Evolutionary conservation across 2,113 vertebrate species (phyloP).

Genomic region (Euleptes europaea): DNA sequence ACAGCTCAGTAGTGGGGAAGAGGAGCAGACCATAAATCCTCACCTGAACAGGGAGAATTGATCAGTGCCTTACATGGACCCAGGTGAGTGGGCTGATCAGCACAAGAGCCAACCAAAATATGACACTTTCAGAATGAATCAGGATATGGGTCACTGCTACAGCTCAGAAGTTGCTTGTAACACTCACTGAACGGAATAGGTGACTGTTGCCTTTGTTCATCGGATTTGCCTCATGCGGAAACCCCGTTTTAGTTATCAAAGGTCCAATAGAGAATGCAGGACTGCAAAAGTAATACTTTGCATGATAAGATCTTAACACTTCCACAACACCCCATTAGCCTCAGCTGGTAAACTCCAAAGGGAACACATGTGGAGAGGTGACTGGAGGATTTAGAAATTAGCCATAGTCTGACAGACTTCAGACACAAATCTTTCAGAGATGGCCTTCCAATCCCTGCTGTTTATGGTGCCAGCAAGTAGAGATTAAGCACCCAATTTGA

Average conservation of each 20-base stretch:
- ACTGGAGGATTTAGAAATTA: conserved; percentile 31
- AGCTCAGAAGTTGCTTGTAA: neutral
- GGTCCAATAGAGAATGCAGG: neutral
- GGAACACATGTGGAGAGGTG: neutral
- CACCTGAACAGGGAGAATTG: neutral
- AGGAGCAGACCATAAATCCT: neutral
- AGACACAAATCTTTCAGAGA: conserved; percentile 12
- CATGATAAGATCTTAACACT: neutral
- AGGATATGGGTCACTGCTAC: too few relatives aligned
- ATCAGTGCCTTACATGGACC: neutral
- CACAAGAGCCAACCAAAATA: neutral
- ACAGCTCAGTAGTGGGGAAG: neutral
- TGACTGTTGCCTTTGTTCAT: neutral
- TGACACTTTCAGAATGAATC: neutral
- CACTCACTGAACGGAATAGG: neutral
- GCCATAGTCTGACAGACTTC: conserved; percentile 9
- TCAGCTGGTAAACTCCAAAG: neutral
- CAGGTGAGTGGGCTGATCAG: neutral
- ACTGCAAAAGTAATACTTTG: neutral
- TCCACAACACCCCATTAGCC: neutral
- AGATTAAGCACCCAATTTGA: conserved; percentile 26
- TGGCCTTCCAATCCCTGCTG: conserved; percentile 18
- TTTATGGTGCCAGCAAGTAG: neutral
- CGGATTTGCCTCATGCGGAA: neutral
- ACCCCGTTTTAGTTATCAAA: neutral